phyloP scores from a whole-genome alignment of 2,888 invertebrate genomes.

The Lacanobia oleracea region DNA sequence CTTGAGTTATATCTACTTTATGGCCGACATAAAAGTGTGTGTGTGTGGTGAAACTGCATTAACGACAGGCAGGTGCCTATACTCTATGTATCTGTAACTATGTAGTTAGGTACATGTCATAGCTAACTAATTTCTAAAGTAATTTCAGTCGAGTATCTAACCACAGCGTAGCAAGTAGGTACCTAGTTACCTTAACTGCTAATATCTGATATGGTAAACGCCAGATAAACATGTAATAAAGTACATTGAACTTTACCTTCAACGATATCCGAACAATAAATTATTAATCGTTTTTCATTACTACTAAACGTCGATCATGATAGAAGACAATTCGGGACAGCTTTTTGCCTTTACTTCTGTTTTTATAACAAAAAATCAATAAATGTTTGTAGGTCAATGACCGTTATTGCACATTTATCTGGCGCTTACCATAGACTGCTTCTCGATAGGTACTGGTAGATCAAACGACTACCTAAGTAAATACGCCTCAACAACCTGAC shows the following conservation, averaged over 20 bases:
- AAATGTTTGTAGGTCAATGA: no score
- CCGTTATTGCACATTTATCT: no score
- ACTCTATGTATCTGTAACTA: neutral
- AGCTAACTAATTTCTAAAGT: neutral
- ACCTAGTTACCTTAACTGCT: neutral
- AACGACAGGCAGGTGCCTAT: no score
- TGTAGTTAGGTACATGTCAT: neutral
- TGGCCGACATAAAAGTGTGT: conserved; percentile 2
- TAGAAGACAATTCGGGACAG: no score
- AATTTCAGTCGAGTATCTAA: neutral
- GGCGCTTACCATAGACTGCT: no score
- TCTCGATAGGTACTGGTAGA: neutral
- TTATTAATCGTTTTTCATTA: no score
- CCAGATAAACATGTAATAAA: no score
- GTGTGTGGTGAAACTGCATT: neutral
- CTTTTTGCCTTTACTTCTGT: no score
- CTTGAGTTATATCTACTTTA: conserved; percentile 8
- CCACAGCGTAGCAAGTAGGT: neutral
- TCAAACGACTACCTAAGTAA: neutral
- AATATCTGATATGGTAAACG: neutral
- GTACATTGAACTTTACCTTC: no score
- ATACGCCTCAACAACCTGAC: neutral
- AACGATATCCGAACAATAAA: no score
- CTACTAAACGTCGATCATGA: no score
- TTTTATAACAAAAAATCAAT: no score